Conservation (phyloP, 2,797 vertebrate genomes). For the Epinephelus malabaricus region DNA sequence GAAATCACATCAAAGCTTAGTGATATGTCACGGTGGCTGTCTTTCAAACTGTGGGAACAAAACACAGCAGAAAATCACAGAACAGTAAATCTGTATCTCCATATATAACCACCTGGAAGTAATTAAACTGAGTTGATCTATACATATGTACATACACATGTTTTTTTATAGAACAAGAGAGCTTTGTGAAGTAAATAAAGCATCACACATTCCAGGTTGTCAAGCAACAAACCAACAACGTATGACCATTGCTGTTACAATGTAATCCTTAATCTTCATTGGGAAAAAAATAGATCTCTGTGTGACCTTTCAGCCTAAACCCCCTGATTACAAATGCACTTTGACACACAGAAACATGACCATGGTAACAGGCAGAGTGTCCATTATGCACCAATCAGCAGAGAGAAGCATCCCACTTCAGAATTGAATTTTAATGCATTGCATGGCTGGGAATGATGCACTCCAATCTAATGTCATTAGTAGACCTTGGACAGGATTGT, state of each 20-base stretch:
- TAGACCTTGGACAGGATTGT: neutral
- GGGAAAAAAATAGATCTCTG: neutral
- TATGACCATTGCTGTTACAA: neutral
- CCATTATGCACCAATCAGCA: constrained; percentile 61
- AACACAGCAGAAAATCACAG: neutral
- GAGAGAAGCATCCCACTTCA: constrained; percentile 31
- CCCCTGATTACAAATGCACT: constrained; percentile 62
- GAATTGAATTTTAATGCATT: constrained; percentile 42
- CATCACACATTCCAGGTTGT: neutral
- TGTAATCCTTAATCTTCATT: neutral
- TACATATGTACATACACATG: no score
- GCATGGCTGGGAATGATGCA: neutral
- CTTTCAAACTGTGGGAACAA: constrained; percentile 11
- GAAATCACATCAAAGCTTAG: constrained; percentile 32
- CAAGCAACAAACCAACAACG: neutral
- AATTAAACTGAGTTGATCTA: neutral
- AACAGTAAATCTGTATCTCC: neutral
- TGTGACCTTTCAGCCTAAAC: constrained; percentile 34
- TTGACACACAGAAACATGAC: constrained; percentile 56
- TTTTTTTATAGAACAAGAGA: neutral
- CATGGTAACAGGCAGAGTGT: constrained; percentile 53
- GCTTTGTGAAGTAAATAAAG: neutral
- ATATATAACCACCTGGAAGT: neutral
- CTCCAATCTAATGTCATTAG: constrained; percentile 15
- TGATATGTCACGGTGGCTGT: constrained; percentile 25